These are phyloP conservation scores for Zalophus californianus DNA, from an alignment of 2,797 vertebrate species.

Conservation along the genomic window DNA sequence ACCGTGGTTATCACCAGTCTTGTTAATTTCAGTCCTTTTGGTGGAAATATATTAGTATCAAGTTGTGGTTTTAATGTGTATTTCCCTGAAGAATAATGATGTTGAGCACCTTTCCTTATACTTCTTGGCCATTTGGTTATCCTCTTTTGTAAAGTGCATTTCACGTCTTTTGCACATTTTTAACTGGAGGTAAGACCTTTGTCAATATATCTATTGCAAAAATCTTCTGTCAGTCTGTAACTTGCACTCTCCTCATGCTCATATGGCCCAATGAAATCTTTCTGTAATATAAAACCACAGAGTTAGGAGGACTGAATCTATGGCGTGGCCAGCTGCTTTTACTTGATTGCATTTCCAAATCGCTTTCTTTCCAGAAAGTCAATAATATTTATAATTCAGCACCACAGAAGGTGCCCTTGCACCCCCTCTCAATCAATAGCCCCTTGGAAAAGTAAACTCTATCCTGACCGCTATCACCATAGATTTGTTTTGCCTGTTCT, in stretches of 20 bases:
- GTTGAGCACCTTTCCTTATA: not conserved
- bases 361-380: slow-evolving; percentile 68
- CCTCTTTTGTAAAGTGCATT: slow-evolving; percentile 17
- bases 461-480: not conserved
- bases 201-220: not conserved
- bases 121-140: not conserved
- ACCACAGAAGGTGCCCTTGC: slow-evolving; percentile 69
- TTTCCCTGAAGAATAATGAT: not conserved
- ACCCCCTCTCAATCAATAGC: slow-evolving; percentile 29
- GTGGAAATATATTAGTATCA: not conserved
- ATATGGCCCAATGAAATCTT: not conserved
- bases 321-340: not conserved
- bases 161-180: not conserved
- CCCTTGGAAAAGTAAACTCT: slow-evolving; percentile 20
- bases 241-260: not conserved
- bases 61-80: not conserved
- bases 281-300: slow-evolving; percentile 61
- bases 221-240: not conserved
- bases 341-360: slow-evolving; percentile 68
- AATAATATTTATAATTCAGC: slow-evolving; percentile 68
- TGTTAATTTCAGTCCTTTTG: not conserved
- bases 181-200: not conserved
- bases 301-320: not conserved
- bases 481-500: not conserved
- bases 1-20: not conserved